phyloP scores from a whole-genome alignment of 1,140 invertebrate species.

The Parapsyche elsis region DNA sequence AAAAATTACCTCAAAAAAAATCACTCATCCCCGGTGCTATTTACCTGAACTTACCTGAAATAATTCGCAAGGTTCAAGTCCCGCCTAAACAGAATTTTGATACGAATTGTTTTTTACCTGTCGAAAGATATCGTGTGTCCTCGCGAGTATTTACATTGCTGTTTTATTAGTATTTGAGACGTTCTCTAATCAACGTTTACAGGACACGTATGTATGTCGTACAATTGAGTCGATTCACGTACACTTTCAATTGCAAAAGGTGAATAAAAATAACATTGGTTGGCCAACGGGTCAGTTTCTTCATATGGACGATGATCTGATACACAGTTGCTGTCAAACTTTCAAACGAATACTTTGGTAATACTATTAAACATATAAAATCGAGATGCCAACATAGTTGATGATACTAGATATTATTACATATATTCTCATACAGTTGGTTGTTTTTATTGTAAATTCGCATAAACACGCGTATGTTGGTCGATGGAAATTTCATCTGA shows the following conservation, averaged over 20 bases:
- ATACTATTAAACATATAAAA: too few species aligned
- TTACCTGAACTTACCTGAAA: conserved; percentile 5
- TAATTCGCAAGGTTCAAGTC: neutral
- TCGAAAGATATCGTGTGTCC: neutral
- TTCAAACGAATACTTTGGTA: neutral
- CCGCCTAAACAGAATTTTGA: neutral
- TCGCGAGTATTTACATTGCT: neutral
- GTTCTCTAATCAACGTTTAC: conserved; percentile 21
- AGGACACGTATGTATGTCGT: neutral
- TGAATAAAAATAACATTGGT: conserved; percentile 12
- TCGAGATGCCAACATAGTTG: too few species aligned
- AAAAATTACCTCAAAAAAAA: conserved; percentile 14
- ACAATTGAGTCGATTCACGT: neutral
- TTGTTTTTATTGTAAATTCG: too few species aligned
- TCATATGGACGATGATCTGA: neutral
- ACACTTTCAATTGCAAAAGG: conserved; percentile 21
- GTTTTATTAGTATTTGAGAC: conserved; percentile 6
- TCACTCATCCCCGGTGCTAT: neutral
- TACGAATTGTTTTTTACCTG: neutral
- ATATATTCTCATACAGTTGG: too few species aligned
- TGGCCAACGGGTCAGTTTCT: conserved; percentile 4
- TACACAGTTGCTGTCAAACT: neutral
- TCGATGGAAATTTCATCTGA: too few species aligned
- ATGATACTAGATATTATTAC: too few species aligned
- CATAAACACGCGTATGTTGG: too few species aligned